These are phyloP conservation scores for Leguminivora glycinivorella DNA, from an alignment of 1,140 invertebrate species.

Conservation along the genomic window DNA sequence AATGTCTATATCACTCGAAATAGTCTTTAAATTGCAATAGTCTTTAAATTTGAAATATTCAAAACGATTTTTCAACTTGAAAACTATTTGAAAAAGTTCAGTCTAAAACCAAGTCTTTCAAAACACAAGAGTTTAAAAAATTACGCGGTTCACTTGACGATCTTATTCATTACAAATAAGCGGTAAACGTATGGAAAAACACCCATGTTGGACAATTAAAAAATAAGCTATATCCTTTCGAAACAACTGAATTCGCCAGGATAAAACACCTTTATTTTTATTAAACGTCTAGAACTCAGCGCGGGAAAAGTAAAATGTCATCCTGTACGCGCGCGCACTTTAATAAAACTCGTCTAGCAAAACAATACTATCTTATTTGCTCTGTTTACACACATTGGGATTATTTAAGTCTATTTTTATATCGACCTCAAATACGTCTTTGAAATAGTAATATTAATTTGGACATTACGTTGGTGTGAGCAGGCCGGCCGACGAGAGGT, in stretches of 20 bases:
- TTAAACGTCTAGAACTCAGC: neutral
- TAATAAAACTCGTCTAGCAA: slow-evolving; percentile 29
- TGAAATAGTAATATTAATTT: neutral
- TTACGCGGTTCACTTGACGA: slow-evolving; percentile 38
- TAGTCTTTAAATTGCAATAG: slow-evolving; percentile 3
- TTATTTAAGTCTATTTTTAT: slow-evolving; percentile 8
- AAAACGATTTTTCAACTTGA: neutral
- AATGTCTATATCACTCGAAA: neutral
- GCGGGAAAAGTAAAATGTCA: slow-evolving; percentile 20
- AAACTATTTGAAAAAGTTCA: neutral
- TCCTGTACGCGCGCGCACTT: slow-evolving; percentile 26
- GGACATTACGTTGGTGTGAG: neutral
- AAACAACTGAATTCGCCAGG: neutral
- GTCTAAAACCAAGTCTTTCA: neutral
- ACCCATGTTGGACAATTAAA: slow-evolving; percentile 54
- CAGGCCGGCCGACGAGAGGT: neutral
- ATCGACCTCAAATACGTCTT: neutral
- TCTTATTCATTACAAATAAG: slow-evolving; percentile 62
- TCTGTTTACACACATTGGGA: neutral
- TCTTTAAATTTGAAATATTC: neutral
- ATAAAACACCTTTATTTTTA: slow-evolving; percentile 5
- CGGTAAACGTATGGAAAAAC: slow-evolving; percentile 68
- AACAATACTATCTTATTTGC: slow-evolving; percentile 5
- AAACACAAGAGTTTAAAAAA: neutral
- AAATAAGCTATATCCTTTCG: slow-evolving; percentile 26